phyloP scores from a whole-genome alignment of 2,797 vertebrate species.

The Vespertilio murinus region DNA sequence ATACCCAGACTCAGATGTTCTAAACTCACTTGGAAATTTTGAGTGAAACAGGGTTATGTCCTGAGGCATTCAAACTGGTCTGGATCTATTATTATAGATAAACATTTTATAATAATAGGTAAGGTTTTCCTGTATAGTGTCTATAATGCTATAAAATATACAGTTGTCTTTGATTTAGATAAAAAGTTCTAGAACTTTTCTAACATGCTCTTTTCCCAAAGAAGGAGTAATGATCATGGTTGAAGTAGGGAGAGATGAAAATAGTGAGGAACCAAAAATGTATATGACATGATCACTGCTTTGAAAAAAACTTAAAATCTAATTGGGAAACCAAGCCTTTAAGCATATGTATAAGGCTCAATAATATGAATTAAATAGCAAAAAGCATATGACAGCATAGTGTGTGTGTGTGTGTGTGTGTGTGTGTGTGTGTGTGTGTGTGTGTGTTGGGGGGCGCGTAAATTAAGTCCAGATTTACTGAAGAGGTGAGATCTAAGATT shows the following conservation, averaged over 20 bases:
- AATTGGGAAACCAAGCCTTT: conserved; percentile 19
- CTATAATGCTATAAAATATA: conserved; percentile 43
- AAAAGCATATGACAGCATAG: not conserved
- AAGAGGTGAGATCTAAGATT: conserved; percentile 16
- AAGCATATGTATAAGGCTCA: not conserved
- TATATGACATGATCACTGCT: not conserved
- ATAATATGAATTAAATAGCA: conserved; percentile 18
- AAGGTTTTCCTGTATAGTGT: not conserved
- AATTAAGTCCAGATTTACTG: not conserved
- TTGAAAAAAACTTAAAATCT: conserved; percentile 21
- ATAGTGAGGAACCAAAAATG: conserved; percentile 8
- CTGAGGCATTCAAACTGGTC: not conserved
- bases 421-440: too few relatives aligned
- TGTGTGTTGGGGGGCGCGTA: not conserved
- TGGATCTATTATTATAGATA: not conserved
- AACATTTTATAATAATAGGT: conserved; percentile 13
- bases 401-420: not conserved
- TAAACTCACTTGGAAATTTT: conserved; percentile 44
- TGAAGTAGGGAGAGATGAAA: not conserved
- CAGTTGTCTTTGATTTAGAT: not conserved
- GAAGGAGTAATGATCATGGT: not conserved
- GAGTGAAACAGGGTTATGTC: not conserved
- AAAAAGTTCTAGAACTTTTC: conserved; percentile 4
- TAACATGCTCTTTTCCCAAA: not conserved
- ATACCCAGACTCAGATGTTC: conserved; percentile 36